Conservation (phyloP, 2,113 vertebrate species). For the Arothron firmamentum region DNA sequence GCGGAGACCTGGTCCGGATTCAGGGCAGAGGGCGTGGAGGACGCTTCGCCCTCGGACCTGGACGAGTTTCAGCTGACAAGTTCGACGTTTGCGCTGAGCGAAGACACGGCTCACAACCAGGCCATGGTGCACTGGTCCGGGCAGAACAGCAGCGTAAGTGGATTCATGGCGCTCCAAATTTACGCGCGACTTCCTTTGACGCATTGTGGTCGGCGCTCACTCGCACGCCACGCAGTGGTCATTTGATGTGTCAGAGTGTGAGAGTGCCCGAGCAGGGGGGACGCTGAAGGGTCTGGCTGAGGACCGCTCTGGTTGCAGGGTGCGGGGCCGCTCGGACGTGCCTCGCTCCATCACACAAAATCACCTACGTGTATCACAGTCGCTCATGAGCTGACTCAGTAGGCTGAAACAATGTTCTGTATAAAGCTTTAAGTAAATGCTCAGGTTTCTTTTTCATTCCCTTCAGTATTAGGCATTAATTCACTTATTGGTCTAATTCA, state of each 20-base stretch:
- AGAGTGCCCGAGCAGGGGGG: background rate
- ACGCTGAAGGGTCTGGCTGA: background rate
- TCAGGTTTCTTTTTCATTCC: too few relatives aligned
- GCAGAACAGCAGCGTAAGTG: constrained; percentile 89
- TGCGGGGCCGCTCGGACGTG: background rate
- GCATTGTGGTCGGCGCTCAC: constrained; percentile 50
- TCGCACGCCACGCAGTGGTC: background rate
- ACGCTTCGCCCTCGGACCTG: constrained; percentile 70
- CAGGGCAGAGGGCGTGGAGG: constrained; percentile 42
- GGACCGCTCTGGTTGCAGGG: too few relatives aligned
- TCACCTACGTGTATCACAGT: too few relatives aligned
- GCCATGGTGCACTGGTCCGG: constrained; percentile 88
- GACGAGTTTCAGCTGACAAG: constrained; percentile 80
- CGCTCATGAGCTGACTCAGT: too few relatives aligned
- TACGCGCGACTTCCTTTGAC: constrained; percentile 60
- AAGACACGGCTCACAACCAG: constrained; percentile 80
- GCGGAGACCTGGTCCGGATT: constrained; percentile 66
- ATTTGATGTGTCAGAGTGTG: background rate
- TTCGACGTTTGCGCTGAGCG: constrained; percentile 81
- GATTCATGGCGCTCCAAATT: constrained; percentile 24
- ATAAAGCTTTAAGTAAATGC: too few relatives aligned
- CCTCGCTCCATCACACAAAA: background rate
- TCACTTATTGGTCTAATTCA: too few relatives aligned
- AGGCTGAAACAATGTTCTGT: too few relatives aligned
- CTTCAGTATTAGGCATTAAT: too few relatives aligned